These are phyloP conservation scores for Reticulitermes speratus DNA, from an alignment of 1,140 invertebrate species.

Conservation along the genomic window DNA sequence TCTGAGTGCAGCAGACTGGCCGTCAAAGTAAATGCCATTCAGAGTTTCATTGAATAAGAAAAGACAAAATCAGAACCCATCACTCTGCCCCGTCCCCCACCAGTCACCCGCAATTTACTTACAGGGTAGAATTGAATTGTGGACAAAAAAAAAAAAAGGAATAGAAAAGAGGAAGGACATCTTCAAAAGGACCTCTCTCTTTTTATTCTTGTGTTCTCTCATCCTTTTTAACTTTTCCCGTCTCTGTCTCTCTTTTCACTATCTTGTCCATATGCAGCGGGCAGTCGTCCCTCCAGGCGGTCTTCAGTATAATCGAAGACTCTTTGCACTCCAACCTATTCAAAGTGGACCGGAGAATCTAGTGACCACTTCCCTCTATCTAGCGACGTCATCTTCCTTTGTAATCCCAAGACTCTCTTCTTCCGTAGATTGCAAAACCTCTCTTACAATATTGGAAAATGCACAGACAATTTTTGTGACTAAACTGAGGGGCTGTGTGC, in stretches of 20 bases:
- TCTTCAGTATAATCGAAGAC: slow-evolving; percentile 22
- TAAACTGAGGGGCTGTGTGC: not conserved
- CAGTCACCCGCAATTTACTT: slow-evolving; percentile 30
- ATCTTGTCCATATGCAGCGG: slow-evolving; percentile 33
- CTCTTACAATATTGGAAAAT: not conserved
- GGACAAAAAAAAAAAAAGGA: slow-evolving; percentile 13
- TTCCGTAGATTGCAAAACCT: slow-evolving; percentile 1
- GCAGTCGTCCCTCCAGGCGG: slow-evolving; percentile 5
- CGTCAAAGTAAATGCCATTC: slow-evolving; percentile 34
- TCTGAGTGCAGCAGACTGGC: slow-evolving; percentile 21
- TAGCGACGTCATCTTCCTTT: not conserved
- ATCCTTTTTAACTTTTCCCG: slow-evolving; percentile 4
- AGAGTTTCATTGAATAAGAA: slow-evolving; percentile 34
- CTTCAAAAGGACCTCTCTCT: slow-evolving; percentile 32
- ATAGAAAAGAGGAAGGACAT: slow-evolving; percentile 22
- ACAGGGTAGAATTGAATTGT: slow-evolving; percentile 32
- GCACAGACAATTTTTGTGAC: not conserved
- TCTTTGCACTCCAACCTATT: slow-evolving; percentile 23
- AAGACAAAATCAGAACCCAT: slow-evolving; percentile 31
- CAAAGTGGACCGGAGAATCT: slow-evolving; percentile 22
- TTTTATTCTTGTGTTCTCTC: slow-evolving; percentile 26
- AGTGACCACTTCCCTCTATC: slow-evolving; percentile 18
- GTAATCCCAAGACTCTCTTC: not conserved
- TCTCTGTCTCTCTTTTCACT: slow-evolving; percentile 14
- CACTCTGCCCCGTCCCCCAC: not conserved